Base-by-base conservation (phyloP, 2,888 invertebrate genomes). In the Liodrosophila aerea region DNA sequence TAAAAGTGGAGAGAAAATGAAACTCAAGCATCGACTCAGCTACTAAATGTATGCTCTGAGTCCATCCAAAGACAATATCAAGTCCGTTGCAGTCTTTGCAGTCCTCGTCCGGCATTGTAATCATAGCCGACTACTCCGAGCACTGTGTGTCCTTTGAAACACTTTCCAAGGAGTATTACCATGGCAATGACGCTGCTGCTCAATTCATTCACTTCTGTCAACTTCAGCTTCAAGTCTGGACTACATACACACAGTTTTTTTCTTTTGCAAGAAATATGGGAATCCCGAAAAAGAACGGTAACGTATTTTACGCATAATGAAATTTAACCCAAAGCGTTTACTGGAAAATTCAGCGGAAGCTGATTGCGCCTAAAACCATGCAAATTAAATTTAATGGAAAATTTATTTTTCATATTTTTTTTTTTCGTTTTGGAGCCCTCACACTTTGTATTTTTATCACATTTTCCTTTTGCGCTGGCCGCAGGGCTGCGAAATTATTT, bases 331-430 rank as follows among this genome's bases (percentile, higher is more conserved):
- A 70, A 58, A 68, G 57, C 61, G 57, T 51, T 65, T 64, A 58
- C 47, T 36, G 44, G 12, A 15, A 53, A 44, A 39, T 56, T 63
- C 15, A 51, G 50, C 63, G 64, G 65, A 62, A 64, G 70, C 54
- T 65, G 64, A 73, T 75, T 74, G 57, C 51, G 77, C 76, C 84
- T 83, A 76, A 81, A 80, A 75, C 76, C 75, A 83, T 69, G 73
- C 64, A 81, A 81, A 81, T 77, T 71, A 81, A 77, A 77, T 81
- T 77, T 73, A 73, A 81, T 83, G 81, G 65, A 83, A 80, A 81
- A 81, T 73, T 51, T 76, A 77, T 81, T 81, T 75, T 71, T 64
- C 60, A 61, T 69, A 72, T 52, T 69, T 69, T 57, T 56, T 29
- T 44, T 53, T 36, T n/a, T n/a, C n/a, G n/a, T n/a, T n/a, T n/a